These are phyloP conservation scores for Xenus cinereus DNA, from an alignment of 2,113 vertebrate species.

Conservation along the genomic window DNA sequence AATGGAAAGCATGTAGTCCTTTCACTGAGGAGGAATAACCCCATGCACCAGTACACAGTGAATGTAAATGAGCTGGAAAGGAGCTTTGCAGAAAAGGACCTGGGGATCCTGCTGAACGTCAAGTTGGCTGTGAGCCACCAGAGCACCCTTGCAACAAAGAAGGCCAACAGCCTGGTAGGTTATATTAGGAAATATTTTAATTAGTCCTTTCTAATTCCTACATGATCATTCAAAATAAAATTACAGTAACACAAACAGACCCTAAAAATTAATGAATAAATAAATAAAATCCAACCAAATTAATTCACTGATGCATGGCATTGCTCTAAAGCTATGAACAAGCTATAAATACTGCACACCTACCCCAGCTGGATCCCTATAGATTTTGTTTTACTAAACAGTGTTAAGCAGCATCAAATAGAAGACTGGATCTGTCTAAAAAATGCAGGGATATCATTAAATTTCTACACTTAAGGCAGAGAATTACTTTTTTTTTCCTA, in stretches of 20 bases:
- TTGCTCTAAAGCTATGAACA: background rate
- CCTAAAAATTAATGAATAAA: background rate
- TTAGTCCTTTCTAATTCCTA: background rate
- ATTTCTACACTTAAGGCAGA: background rate
- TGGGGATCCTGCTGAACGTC: background rate
- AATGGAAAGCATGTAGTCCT: background rate
- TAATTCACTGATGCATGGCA: background rate
- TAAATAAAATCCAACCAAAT: background rate
- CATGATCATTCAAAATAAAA: background rate
- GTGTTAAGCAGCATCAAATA: background rate
- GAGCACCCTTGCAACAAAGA: background rate
- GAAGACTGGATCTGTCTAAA: background rate
- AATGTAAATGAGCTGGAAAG: background rate
- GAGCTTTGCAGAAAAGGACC: background rate
- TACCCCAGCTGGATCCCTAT: background rate
- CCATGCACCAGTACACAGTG: background rate
- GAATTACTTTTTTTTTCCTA: background rate
- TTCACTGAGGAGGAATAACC: background rate
- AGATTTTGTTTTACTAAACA: background rate
- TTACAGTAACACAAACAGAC: background rate
- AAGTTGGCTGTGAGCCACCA: background rate
- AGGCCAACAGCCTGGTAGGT: background rate
- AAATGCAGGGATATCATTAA: background rate
- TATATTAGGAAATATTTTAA: background rate
- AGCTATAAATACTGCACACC: background rate